Evolutionary conservation across 2,113 vertebrate species (phyloP).

Genomic region (Xenopus tropicalis): UCB_Xtro_10.0 CM004444.2:127353001-127353500

Average conservation of each 20-base stretch:
- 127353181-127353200: not conserved
- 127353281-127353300: conserved; percentile 45
- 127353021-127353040: too few relatives aligned
- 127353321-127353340: conserved; percentile 41
- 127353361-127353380: conserved; percentile 44
- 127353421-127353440: conserved; percentile 37
- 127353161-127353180: not conserved
- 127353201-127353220: conserved; percentile 14
- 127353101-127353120: too few relatives aligned
- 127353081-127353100: too few relatives aligned
- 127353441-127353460: conserved; percentile 9
- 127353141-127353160: not conserved
- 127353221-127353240: conserved; percentile 21
- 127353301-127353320: conserved; percentile 42
- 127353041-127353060: too few relatives aligned
- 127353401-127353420: conserved; percentile 39
- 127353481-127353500: conserved; percentile 12
- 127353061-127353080: too few relatives aligned
- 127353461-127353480: not conserved
- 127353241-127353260: conserved; percentile 31
- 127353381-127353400: conserved; percentile 37
- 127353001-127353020: too few relatives aligned
- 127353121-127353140: not conserved
- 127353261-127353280: conserved; percentile 41
- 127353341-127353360: conserved; percentile 47